Conservation (phyloP, 2,113 vertebrate genomes). For the Dipodomys stephensi region DNA sequence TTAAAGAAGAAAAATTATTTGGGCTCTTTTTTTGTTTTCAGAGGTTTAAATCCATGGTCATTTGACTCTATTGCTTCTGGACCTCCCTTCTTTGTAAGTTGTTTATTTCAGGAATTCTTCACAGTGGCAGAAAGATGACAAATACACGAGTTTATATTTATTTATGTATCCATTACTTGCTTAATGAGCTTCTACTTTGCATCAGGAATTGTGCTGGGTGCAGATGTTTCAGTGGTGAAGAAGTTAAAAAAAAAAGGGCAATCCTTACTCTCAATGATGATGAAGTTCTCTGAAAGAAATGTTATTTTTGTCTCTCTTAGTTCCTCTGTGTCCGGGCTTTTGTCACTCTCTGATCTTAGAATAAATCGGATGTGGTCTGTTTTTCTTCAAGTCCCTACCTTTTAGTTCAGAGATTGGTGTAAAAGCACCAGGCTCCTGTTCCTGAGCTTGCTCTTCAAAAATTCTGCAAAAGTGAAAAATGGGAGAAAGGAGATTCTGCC, state of each 20-base stretch:
- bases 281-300: not conserved
- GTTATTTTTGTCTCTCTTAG: not conserved
- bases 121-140: not conserved
- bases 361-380: not conserved
- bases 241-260: not conserved
- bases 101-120: not conserved
- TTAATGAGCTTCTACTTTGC: not conserved
- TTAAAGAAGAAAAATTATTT: not conserved
- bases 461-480: not conserved
- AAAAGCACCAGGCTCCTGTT: not conserved
- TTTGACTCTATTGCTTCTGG: not conserved
- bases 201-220: not conserved
- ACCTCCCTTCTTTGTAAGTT: not conserved
- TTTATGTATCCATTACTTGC: not conserved
- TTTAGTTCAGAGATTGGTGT: not conserved
- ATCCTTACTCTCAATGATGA: not conserved
- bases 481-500: not conserved
- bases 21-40: not conserved
- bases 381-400: not conserved
- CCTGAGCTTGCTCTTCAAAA: not conserved
- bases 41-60: not conserved
- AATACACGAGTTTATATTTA: not conserved
- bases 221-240: not conserved
- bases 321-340: not conserved
- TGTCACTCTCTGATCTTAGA: not conserved